Conservation (phyloP, 1,140 invertebrate species). For the Tyrophagus putrescentiae region DNA sequence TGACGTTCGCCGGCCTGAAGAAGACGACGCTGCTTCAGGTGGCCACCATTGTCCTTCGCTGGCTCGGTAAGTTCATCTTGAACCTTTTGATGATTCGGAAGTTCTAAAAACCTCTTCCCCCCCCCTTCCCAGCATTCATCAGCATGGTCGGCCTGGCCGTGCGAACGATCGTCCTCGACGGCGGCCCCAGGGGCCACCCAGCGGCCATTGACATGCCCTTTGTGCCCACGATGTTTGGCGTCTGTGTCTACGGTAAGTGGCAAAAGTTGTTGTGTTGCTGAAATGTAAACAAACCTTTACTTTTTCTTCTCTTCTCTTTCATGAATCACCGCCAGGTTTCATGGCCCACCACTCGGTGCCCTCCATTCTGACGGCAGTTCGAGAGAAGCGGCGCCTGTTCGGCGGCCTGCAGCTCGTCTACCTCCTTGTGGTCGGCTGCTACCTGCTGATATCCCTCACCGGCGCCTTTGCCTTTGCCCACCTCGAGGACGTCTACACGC, state of each 20-base stretch:
- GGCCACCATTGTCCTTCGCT: conserved; percentile 66
- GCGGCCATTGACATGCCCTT: conserved; percentile 45
- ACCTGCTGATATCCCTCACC: conserved; percentile 73
- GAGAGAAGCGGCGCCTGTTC: conserved; percentile 47
- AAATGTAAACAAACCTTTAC: too few species aligned
- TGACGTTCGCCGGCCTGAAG: conserved; percentile 82
- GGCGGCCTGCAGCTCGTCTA: conserved; percentile 56
- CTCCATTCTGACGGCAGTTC: conserved; percentile 72
- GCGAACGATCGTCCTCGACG: conserved; percentile 44
- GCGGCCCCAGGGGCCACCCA: conserved; percentile 53
- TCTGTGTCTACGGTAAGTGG: conserved; percentile 97
- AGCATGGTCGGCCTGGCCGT: conserved; percentile 75
- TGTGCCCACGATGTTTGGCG: conserved; percentile 76
- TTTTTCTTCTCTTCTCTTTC: too few species aligned
- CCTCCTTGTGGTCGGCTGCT: conserved; percentile 65
- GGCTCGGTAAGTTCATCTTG: conserved; percentile 49
- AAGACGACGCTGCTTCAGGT: conserved; percentile 92
- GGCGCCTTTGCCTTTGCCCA: conserved; percentile 70
- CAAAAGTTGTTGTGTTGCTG: too few species aligned
- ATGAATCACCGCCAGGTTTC: too few species aligned
- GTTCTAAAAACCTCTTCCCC: too few species aligned
- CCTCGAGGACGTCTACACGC: conserved; percentile 77
- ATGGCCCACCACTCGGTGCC: conserved; percentile 99
- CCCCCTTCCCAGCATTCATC: conserved; percentile 67
- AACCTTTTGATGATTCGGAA: conserved; percentile 17